A percentile compares a stretch with the other conserved stretches of the same genome.
These are phyloP conservation scores for Torymus auratus DNA, from an alignment of 2,888 invertebrate genomes.

Conservation along the genomic window DNA sequence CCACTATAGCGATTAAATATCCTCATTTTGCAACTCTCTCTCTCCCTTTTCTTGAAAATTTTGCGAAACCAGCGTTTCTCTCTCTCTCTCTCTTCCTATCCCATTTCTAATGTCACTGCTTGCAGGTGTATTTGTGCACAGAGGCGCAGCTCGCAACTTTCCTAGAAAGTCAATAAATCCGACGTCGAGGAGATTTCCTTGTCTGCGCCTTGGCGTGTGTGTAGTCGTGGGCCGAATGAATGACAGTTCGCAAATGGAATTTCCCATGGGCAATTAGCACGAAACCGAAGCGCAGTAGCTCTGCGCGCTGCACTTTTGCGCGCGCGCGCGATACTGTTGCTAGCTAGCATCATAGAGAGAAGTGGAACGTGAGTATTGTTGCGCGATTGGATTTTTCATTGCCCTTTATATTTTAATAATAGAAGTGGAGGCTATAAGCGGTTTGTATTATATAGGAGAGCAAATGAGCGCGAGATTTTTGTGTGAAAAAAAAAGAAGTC, in stretches of 20 bases:
- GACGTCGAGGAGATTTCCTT: slow-evolving; percentile 43
- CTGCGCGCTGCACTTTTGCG: slow-evolving; percentile 22
- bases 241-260: slow-evolving; percentile 54
- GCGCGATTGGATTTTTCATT: slow-evolving; percentile 43
- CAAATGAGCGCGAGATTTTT: no score
- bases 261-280: slow-evolving; percentile 41
- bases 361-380: slow-evolving; percentile 52
- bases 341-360: background rate
- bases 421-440: no score
- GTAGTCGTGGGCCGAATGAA: slow-evolving; percentile 14
- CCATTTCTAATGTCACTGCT: slow-evolving; percentile 20
- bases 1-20: no score
- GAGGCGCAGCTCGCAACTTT: slow-evolving; percentile 33
- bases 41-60: no score
- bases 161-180: slow-evolving; percentile 57
- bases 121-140: background rate
- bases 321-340: background rate
- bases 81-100: no score
- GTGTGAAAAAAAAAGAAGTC: no score
- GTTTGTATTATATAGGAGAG: no score
- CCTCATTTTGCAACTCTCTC: no score
- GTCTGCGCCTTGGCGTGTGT: background rate
- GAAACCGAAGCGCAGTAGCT: no score
- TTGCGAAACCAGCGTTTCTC: no score
- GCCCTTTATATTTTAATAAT: slow-evolving; percentile 4